A percentile compares a stretch with the other conserved stretches of the same genome.
These are phyloP conservation scores for Dicrurus megarhynchus DNA, from an alignment of 2,113 vertebrate species.

Conservation along the genomic window DNA sequence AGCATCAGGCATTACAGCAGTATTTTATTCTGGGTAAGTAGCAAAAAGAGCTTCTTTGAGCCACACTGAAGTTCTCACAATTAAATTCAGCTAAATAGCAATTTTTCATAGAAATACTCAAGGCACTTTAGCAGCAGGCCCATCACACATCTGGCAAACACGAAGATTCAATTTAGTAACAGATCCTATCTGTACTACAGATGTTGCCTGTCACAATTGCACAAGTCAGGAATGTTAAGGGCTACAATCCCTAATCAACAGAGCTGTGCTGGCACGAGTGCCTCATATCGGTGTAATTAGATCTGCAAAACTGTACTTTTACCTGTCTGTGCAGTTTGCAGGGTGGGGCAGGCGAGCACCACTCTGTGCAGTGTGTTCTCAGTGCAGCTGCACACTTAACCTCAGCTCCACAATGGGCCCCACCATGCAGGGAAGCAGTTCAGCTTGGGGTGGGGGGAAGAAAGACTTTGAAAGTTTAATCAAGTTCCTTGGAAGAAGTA, in stretches of 20 bases:
- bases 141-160: not conserved
- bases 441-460: not conserved
- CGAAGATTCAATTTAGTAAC: not conserved
- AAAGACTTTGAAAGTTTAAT: not conserved
- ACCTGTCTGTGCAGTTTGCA: not conserved
- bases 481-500: not conserved
- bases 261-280: not conserved
- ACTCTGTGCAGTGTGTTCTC: not conserved
- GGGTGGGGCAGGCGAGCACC: not conserved
- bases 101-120: not conserved
- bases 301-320: not conserved
- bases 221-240: accelerated
- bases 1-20: not conserved
- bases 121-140: not conserved
- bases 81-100: not conserved
- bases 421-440: not conserved
- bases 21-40: not conserved
- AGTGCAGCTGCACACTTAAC: accelerated
- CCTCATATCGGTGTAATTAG: accelerated
- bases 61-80: not conserved
- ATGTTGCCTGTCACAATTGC: not conserved
- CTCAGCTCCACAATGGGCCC: not conserved
- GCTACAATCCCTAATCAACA: not conserved
- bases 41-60: not conserved
- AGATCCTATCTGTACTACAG: not conserved